Base-by-base conservation (phyloP, 2,888 invertebrate species). In the Adelognathus sp. region DNA sequence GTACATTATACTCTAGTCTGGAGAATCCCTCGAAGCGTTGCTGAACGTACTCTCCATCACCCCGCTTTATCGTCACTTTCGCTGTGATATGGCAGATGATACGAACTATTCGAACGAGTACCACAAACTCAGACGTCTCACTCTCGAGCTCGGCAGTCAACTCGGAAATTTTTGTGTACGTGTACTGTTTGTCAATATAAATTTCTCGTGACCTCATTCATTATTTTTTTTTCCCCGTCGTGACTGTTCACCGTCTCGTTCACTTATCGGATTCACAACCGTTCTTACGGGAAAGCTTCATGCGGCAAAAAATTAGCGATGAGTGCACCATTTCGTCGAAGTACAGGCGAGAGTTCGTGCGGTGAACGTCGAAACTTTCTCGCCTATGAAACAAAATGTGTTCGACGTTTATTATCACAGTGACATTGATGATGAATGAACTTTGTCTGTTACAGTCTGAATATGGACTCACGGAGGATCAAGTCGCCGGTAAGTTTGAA, bases 401-500 rank as follows among this genome's bases (percentile, higher is more conserved):
- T 64, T 4, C 2, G 1, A 66, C 18, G 24, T 66, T 39, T 14
- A 3, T 18, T 64, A 16, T 33, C 1, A 41, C n/a, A n/a, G n/a
- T 56, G 29, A 52, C 21, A n/a, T 44, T 61, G 41, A 63, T 76
- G 44, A 56, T 60, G 50, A 18, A 16, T 41, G 3, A 50, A 85
- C 86, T 84, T 86, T 86, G 84, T 89, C 78, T 88, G 92, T 95
- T 93, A 78, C 94, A 97, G 97, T 94, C 95, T 78, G 96, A 97
- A 90, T 97, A 96, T 93, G 97, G 97, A 86, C 94, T 97, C 82
- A 95, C 96, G 72, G 97, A 97, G 92, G 97, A 97, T 90, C 97
- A 97, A 93, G 97, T 97, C 82, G 96, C 96, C 91, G 96, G 96
- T 96, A 93, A 92, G 89, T 84, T 76, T 58, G 24, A n/a, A 50